Evolutionary conservation across 2,113 vertebrate species (phyloP).

Genomic region (Aegotheles bennettii): DNA sequence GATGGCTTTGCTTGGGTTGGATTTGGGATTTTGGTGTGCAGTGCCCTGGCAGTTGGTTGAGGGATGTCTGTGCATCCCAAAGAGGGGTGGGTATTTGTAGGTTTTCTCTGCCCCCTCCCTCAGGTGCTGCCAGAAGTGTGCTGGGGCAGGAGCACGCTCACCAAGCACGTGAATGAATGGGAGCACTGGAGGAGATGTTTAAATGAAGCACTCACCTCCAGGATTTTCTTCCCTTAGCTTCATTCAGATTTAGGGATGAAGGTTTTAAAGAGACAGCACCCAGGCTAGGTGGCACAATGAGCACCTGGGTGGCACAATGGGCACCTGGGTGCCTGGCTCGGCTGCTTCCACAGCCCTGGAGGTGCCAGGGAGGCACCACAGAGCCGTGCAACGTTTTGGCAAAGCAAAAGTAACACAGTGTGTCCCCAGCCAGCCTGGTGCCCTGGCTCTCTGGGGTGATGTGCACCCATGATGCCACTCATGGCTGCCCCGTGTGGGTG

Average conservation of each 20-base stretch:
- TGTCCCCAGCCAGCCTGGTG: not conserved
- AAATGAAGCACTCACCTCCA: not conserved
- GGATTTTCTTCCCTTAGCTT: constrained; percentile 28
- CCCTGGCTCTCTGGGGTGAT: not conserved
- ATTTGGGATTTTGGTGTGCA: not conserved
- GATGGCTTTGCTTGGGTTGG: not conserved
- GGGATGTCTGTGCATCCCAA: not conserved
- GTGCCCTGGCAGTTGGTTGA: not conserved
- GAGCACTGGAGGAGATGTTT: not conserved
- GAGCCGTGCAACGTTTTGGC: not conserved
- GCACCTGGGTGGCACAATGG: too few species aligned
- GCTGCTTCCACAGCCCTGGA: not conserved
- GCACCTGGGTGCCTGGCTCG: not conserved
- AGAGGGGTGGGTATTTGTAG: not conserved
- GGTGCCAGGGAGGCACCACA: fast-evolving
- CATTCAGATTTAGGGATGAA: constrained; percentile 26
- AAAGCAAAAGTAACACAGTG: not conserved
- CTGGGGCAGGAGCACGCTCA: not conserved
- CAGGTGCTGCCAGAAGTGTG: not conserved
- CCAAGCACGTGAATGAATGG: not conserved
- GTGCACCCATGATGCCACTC: too few species aligned
- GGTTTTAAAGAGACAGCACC: constrained; percentile 27
- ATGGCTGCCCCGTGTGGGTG: fast-evolving
- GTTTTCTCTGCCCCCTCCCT: not conserved
- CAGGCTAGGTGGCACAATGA: not conserved